Evolutionary conservation across 2,797 vertebrate genomes (phyloP).

Genomic region (Denticeps clupeoides): DNA sequence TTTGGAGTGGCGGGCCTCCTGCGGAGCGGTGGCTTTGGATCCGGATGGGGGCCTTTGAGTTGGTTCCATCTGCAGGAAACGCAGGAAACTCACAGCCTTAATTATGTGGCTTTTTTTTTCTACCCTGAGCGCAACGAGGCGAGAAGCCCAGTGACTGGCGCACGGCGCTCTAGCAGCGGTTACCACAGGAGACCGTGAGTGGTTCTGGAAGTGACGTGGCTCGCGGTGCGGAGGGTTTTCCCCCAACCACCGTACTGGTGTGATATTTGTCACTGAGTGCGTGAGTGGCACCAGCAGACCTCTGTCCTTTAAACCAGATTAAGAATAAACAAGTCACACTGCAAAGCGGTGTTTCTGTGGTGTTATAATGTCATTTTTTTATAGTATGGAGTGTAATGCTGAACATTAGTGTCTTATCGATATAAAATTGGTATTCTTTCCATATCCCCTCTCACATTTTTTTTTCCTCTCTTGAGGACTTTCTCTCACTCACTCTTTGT

Average conservation of each 20-base stretch:
- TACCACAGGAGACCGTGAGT: slow-evolving; percentile 35
- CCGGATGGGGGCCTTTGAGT: background rate
- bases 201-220: background rate
- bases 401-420: too few relatives aligned
- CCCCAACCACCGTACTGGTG: background rate
- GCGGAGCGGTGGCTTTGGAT: slow-evolving; percentile 1
- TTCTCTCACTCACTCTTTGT: slow-evolving; percentile 12
- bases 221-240: background rate
- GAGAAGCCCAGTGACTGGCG: slow-evolving; percentile 48
- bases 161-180: slow-evolving; percentile 45
- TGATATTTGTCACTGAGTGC: background rate
- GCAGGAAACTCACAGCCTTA: slow-evolving; percentile 46
- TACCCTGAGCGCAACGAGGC: slow-evolving; percentile 28
- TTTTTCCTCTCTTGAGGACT: slow-evolving; percentile 6
- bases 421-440: too few relatives aligned
- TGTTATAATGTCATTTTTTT: too few relatives aligned
- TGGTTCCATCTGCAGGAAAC: slow-evolving; percentile 21
- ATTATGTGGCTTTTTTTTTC: slow-evolving; percentile 56
- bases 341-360: too few relatives aligned
- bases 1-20: background rate
- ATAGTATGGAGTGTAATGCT: too few relatives aligned
- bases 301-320: too few relatives aligned
- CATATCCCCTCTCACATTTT: too few relatives aligned
- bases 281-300: too few relatives aligned
- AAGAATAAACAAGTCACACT: too few relatives aligned